These are phyloP conservation scores for Trinorchestia longiramus DNA, from an alignment of 1,140 invertebrate genomes.

Conservation along the genomic window DNA sequence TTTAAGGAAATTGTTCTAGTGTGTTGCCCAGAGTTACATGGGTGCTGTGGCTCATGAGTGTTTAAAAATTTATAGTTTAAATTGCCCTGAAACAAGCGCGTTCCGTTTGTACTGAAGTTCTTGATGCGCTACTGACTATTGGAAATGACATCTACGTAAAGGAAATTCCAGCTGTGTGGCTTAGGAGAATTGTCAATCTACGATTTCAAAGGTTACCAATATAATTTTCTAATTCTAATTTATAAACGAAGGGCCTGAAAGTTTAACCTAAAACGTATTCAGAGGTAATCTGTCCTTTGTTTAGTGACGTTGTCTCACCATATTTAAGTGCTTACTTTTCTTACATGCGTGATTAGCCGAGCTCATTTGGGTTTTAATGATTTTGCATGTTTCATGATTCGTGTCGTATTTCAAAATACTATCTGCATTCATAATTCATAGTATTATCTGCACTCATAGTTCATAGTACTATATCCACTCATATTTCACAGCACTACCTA, in stretches of 20 bases:
- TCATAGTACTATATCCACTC: background rate
- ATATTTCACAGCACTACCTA: background rate
- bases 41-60: background rate
- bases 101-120: background rate
- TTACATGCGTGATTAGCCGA: too few species aligned
- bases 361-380: too few species aligned
- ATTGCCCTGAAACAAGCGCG: too few species aligned
- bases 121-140: background rate
- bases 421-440: background rate
- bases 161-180: background rate
- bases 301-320: background rate
- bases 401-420: background rate
- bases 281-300: too few species aligned
- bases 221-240: background rate
- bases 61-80: background rate
- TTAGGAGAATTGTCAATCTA: background rate
- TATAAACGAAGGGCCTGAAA: background rate
- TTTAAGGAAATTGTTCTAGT: background rate
- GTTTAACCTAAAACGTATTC: too few species aligned
- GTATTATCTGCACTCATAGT: background rate
- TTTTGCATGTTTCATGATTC: too few species aligned
- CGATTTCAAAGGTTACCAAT: background rate
- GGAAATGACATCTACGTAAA: background rate
- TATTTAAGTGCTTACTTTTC: too few species aligned
- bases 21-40: background rate